phyloP scores from a whole-genome alignment of 2,888 invertebrate species.

The Eulithis prunata region DNA sequence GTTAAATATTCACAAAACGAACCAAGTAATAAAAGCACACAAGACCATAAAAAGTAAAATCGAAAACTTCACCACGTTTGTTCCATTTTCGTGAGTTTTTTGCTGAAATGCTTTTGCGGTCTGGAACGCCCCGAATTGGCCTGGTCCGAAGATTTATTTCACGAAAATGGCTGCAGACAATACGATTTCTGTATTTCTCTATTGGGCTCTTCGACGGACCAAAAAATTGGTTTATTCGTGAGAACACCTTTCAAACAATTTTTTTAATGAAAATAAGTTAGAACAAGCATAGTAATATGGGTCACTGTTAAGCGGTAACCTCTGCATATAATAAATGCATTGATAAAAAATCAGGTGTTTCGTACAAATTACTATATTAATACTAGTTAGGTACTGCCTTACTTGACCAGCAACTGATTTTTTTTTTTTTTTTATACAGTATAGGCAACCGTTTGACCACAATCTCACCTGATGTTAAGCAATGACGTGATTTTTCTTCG shows the following conservation, averaged over 20 bases:
- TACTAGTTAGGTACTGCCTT: too few relatives aligned
- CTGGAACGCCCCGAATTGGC: slow-evolving; percentile 47
- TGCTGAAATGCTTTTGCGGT: slow-evolving; percentile 39
- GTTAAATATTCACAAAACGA: neutral
- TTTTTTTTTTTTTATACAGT: too few relatives aligned
- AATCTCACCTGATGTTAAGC: too few relatives aligned
- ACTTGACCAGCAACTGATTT: too few relatives aligned
- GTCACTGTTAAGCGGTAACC: too few relatives aligned
- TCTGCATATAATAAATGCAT: neutral
- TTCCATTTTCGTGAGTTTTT: slow-evolving; percentile 26
- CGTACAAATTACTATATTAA: too few relatives aligned
- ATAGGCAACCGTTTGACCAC: too few relatives aligned
- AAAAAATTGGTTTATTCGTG: slow-evolving; percentile 16
- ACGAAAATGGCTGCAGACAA: slow-evolving; percentile 53
- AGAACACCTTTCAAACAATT: slow-evolving; percentile 1
- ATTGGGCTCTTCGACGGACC: slow-evolving; percentile 38
- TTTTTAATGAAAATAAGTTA: too few relatives aligned
- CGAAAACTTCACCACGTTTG: slow-evolving; percentile 25
- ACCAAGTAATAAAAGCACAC: neutral
- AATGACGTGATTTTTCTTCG: too few relatives aligned
- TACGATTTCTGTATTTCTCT: slow-evolving; percentile 55
- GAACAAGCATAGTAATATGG: too few relatives aligned
- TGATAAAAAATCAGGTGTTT: too few relatives aligned
- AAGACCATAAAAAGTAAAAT: slow-evolving; percentile 11
- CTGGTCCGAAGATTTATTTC: slow-evolving; percentile 57